Base-by-base conservation (phyloP, 1,140 invertebrate genomes). In the Latrodectus geometricus region DNA sequence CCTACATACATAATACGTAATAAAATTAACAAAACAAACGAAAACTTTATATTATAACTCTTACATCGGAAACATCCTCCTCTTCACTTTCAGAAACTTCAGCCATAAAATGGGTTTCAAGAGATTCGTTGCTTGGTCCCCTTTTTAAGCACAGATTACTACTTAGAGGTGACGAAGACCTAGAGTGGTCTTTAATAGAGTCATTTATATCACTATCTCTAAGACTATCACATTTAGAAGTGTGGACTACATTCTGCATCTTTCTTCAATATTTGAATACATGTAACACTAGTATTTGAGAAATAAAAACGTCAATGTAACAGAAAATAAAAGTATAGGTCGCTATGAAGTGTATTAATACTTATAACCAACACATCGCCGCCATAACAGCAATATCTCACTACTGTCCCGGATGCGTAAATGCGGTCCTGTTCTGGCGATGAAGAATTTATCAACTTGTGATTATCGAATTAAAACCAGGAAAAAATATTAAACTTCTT, bases 21-120 rank as follows among this genome's bases (percentile, higher is more conserved):
- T 86, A 86, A 48, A 72, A 56, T 20, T 52, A 77, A 17, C n/a
- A 4, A 5, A 78, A 7, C 48, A 54, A 70, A 72, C n/a, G 9
- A 70, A 61, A 75, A 66, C 4, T 20, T 35, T 56, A 4, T 48
- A 11, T 9, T 21, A 9, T 4, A 20, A 48, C 87, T 87, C 86
- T 90, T 94, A 97, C 96, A 95, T 96, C 96, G 90, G 96, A 96
- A 1, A 96, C 95, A 92, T 96, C 96, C 91, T 97, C 96, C 92
- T 97, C 96, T 91, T 97, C 96, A 91, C 96, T 97, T 93, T 96
- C 96, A 89, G 96, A 97, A 91, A 96, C 94, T 93, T 96, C 96
- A 92, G 95, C 95, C 93, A 95, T 95, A 94, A 95, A 96, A 93
- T 94, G 94, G 89, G 95, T 94, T 92, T 94, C 94, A 87, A 92